phyloP scores from a whole-genome alignment of 2,797 vertebrate species.

The Gobionotothen gibberifrons region DNA sequence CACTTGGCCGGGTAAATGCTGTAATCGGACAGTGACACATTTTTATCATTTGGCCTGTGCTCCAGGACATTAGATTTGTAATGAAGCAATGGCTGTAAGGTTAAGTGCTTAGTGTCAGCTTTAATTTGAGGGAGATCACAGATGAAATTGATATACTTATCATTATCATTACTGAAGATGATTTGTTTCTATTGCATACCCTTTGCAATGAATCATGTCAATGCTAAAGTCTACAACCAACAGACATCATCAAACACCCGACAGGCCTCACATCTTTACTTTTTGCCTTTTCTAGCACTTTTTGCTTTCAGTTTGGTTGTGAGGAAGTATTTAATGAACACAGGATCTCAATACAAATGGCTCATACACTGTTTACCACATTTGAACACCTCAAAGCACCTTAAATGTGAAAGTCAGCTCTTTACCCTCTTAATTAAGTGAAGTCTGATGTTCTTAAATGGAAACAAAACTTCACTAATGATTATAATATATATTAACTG shows the following conservation, averaged over 20 bases:
- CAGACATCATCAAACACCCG: not conserved
- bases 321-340: not conserved
- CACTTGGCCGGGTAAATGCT: slow-evolving; percentile 12
- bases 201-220: not conserved
- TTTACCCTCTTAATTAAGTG: not conserved
- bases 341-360: no score
- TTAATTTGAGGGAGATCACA: slow-evolving; percentile 10
- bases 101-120: slow-evolving; percentile 22
- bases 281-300: not conserved
- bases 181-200: not conserved
- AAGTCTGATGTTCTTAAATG: not conserved
- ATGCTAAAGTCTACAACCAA: not conserved
- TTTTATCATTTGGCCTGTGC: slow-evolving; percentile 33
- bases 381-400: not conserved
- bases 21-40: slow-evolving; percentile 6
- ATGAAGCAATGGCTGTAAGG: slow-evolving; percentile 11
- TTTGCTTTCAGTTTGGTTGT: not conserved
- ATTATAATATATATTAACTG: not conserved
- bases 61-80: slow-evolving; percentile 1
- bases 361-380: not conserved
- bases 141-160: slow-evolving; percentile 7
- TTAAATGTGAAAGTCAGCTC: not conserved
- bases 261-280: not conserved
- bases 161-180: slow-evolving; percentile 4
- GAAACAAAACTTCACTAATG: not conserved